Base-by-base conservation (phyloP, 2,797 vertebrate species). In the Clarias fuscus region DNA sequence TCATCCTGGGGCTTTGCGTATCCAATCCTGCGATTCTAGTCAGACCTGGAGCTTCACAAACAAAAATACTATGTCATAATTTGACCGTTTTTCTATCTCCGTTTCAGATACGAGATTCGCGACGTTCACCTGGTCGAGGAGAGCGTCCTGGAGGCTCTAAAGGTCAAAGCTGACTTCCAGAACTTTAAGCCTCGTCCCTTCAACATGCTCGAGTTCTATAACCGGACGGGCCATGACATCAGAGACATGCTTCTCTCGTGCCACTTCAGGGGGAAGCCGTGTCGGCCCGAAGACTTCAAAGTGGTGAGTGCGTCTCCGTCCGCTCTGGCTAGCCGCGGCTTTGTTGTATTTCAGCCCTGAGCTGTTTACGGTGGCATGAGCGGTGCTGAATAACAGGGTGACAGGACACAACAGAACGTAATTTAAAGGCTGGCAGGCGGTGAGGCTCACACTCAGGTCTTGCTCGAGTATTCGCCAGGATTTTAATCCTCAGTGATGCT, bases 141-240 rank as follows among this genome's bases (percentile, higher is more conserved):
- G 90, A 98, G 96, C 85, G 97, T 99, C 77, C 94, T 99, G 94
- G 98, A 99, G 92, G 96, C 96, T 89, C 94, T 99, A 56, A 97
- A 98, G 91, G 96, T 97, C 90, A 99, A 98, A 92, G 96, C 98
- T 0, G 98, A 99, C 92, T 99, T 99, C 93, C 97, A 97, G 59
- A 97, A 97, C 91, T 99, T 98, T 94, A 99, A 99, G 86, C 97
- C 98, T 30, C 96, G 97, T 27, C 98, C 97, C 48, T 99, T 99
- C 93, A 99, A 98, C 94, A 99, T 99, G 98, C 90, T 96, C 5
- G 98, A 99, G 87, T 99, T 99, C 89, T 99, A 98, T 0, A 97
- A 98, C 90, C 96, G 98, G 0, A 97, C 98, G 0, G 98, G 98
- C 17, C 98, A 99, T 0, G 97, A 99, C 93, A 97, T 99, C 90